Conservation (phyloP, 2,113 vertebrate genomes). For the Apodemus sylvaticus region DNA sequence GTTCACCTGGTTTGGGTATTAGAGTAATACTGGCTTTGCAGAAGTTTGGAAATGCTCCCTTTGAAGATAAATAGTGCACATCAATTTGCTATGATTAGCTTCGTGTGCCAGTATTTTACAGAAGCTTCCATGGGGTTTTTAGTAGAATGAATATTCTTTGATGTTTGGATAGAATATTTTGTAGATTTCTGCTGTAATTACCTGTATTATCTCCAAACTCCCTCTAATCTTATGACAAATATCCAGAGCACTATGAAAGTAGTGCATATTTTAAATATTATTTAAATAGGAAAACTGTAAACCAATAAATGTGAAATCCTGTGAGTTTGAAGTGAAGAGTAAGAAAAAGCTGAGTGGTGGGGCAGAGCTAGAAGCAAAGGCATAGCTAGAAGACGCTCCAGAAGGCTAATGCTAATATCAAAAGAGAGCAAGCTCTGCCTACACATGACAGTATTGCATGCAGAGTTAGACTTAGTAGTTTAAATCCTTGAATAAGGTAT, state of each 20-base stretch:
- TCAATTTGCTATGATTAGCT: not conserved
- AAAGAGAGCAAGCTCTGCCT: not conserved
- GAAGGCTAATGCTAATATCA: not conserved
- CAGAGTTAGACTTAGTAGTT: not conserved
- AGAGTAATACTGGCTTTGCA: not conserved
- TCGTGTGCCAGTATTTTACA: not conserved
- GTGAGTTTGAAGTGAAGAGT: not conserved
- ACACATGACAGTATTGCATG: not conserved
- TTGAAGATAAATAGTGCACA: not conserved
- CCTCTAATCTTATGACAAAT: not conserved
- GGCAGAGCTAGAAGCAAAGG: not conserved
- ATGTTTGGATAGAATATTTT: not conserved
- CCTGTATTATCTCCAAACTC: not conserved
- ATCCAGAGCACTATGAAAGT: not conserved
- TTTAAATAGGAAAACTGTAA: not conserved
- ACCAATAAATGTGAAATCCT: not conserved
- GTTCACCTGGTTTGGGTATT: not conserved
- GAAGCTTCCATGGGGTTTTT: not conserved
- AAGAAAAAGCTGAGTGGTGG: not conserved
- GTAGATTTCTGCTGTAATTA: not conserved
- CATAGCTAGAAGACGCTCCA: not conserved
- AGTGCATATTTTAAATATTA: not conserved
- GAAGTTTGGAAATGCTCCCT: not conserved
- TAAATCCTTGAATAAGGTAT: not conserved
- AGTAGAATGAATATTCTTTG: not conserved